Evolutionary conservation across 2,888 invertebrate genomes (phyloP).

Genomic region (Leptinotarsa haldemani): DNA sequence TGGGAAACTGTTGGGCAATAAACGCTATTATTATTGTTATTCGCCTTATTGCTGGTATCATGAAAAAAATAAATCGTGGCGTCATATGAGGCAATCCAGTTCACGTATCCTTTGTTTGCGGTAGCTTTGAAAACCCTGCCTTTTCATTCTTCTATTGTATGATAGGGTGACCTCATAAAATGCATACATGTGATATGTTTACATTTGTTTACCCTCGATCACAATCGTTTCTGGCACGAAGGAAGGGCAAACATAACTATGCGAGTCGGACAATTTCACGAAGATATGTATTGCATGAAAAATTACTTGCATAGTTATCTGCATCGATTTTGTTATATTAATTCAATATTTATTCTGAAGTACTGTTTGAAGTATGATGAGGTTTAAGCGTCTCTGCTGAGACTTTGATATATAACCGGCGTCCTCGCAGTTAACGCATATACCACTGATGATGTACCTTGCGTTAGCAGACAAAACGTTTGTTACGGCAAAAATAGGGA

Average conservation of each 20-base stretch:
- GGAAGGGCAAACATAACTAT: slow-evolving; percentile 43
- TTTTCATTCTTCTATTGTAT: slow-evolving; percentile 29
- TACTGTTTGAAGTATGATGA: background rate
- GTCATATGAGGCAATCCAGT: no score
- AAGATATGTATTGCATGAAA: slow-evolving; percentile 18
- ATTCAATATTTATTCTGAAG: background rate
- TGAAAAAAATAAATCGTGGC: no score
- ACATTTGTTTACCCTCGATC: slow-evolving; percentile 42
- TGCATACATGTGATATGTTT: slow-evolving; percentile 40
- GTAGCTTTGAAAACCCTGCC: slow-evolving; percentile 3
- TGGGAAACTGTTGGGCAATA: no score
- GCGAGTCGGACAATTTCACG: slow-evolving; percentile 24
- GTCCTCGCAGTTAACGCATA: no score
- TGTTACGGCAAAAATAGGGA: no score
- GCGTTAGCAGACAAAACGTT: no score
- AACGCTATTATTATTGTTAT: no score
- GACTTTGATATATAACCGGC: no score
- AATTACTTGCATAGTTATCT: background rate
- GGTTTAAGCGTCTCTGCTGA: no score
- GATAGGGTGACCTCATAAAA: slow-evolving; percentile 38
- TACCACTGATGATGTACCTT: no score
- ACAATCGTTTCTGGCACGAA: slow-evolving; percentile 45
- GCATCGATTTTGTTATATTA: slow-evolving; percentile 1
- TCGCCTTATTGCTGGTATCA: no score
- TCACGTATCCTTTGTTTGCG: background rate